Percentiles rank a stretch among this genome's conserved stretches.
Evolutionary conservation across 2,797 vertebrate species (phyloP).

Genomic region (Acipenser ruthenus): DNA sequence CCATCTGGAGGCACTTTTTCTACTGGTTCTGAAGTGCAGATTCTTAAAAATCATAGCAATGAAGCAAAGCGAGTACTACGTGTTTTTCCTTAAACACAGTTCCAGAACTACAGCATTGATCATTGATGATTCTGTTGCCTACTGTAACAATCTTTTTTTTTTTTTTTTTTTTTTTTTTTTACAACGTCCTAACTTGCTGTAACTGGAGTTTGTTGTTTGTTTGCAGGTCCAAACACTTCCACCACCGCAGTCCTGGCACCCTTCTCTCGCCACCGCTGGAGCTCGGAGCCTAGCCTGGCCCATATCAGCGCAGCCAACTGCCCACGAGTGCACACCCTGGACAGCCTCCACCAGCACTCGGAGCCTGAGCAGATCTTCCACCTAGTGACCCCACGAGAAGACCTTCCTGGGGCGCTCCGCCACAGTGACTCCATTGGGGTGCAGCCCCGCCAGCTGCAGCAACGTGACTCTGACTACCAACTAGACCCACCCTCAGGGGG

Average conservation of each 20-base stretch:
- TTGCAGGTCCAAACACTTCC: conserved; percentile 38
- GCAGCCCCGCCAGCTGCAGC: conserved; percentile 36
- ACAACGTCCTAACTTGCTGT: background rate
- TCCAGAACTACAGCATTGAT: no score
- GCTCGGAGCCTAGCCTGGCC: conserved; percentile 68
- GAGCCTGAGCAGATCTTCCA: conserved; percentile 45
- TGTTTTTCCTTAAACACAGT: no score
- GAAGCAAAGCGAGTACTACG: no score
- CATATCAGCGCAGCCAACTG: conserved; percentile 44
- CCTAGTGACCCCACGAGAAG: conserved; percentile 45
- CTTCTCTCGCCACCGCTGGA: conserved; percentile 71
- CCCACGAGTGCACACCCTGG: conserved; percentile 4
- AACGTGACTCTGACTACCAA: conserved; percentile 81
- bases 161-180: background rate
- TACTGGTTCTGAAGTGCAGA: no score
- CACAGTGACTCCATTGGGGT: conserved; percentile 60
- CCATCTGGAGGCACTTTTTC: no score
- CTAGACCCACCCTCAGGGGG: conserved; percentile 68
- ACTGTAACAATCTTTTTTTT: background rate
- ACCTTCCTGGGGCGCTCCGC: conserved; percentile 45
- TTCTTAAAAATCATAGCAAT: no score
- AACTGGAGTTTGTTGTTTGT: no score
- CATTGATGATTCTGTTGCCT: no score
- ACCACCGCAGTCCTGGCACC: conserved; percentile 59
- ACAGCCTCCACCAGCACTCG: conserved; percentile 29